Evolutionary conservation across 1,140 invertebrate species (phyloP).

Genomic region (Zaprionus inermis): DNA sequence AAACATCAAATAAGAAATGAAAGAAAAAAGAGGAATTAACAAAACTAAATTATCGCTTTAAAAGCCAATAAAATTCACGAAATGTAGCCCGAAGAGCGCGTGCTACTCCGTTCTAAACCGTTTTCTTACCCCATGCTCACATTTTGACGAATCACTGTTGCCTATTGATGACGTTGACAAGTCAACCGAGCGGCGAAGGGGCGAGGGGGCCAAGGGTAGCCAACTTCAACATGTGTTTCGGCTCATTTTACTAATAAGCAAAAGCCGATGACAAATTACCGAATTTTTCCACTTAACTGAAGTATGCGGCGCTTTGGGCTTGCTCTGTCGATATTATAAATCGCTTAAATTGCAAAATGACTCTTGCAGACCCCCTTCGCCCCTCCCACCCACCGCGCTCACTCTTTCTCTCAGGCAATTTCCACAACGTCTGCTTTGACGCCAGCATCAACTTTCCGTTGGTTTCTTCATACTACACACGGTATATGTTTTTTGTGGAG

Average conservation of each 20-base stretch:
- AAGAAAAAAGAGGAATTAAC: neutral
- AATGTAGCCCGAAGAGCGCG: neutral
- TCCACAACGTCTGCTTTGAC: slow-evolving; percentile 30
- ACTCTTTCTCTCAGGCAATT: neutral
- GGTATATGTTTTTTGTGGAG: slow-evolving; percentile 48
- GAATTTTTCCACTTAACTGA: neutral
- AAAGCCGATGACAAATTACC: slow-evolving; percentile 72
- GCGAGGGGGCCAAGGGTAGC: too few relatives aligned
- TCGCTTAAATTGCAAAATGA: slow-evolving; percentile 8
- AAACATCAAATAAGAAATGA: slow-evolving; percentile 34
- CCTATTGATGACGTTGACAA: slow-evolving; percentile 55
- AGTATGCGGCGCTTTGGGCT: slow-evolving; percentile 14
- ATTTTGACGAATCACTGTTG: slow-evolving; percentile 61
- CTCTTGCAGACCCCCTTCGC: neutral
- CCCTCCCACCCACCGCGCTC: neutral
- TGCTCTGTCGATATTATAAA: neutral
- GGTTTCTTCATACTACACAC: slow-evolving; percentile 8
- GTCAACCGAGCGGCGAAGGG: too few relatives aligned
- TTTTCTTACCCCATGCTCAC: neutral
- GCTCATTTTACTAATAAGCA: slow-evolving; percentile 81
- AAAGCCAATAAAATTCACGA: neutral
- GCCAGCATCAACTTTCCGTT: slow-evolving; percentile 20
- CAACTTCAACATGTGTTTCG: slow-evolving; percentile 68
- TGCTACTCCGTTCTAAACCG: neutral
- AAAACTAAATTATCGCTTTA: neutral